Evolutionary conservation across 1,140 invertebrate species (phyloP), one percentile per base, ranked within the genome.

Genomic region (Drosophila tani): DNA sequence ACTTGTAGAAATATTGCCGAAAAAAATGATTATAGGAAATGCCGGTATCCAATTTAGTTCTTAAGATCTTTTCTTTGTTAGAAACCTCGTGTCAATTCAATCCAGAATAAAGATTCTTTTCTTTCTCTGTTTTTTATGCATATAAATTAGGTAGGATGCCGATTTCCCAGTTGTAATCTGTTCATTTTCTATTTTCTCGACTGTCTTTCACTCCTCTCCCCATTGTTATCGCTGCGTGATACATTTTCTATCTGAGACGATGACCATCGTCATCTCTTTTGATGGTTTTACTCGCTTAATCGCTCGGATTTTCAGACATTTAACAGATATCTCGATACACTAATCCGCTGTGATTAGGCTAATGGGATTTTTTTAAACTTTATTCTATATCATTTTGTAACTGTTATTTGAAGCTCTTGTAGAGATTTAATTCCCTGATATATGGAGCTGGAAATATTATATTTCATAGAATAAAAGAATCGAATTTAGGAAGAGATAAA

Each of bases 131-230:
- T 76, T 80, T 62, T 68, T 80, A 63, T 70, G 53, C 19, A 40
- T 56, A 77, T 74, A 40, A 63, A 83, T 82, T 77, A 87, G 67
- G 67, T 74, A 66, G 60, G 64, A 77, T 63, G 45, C 27, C 56
- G 46, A 70, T 81, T 78, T 88, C 55, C 70, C 76, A 74, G 53
- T 57, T 74, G 55, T 68, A 76, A 53, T 62, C 49, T 50, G 7
- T 51, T 59, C 29, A 32, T 46, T 32, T n/a, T 21, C 17, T 45
- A 40, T 24, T 64, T 47, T 60, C 5, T 40, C 9, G 2, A 1
- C 12, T 21, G 11, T 29, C 9, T 15, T 27, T 46, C 32, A 43
- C 17, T 43, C 21, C 5, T 19, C n/a, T 29, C 35, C 19, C 12
- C 21, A 45, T 32, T 21, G 24, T 40, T 38, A 53, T 57, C 29